Base-by-base conservation (phyloP, 2,113 vertebrate species). In the Gasterosteus nipponicus region DNA sequence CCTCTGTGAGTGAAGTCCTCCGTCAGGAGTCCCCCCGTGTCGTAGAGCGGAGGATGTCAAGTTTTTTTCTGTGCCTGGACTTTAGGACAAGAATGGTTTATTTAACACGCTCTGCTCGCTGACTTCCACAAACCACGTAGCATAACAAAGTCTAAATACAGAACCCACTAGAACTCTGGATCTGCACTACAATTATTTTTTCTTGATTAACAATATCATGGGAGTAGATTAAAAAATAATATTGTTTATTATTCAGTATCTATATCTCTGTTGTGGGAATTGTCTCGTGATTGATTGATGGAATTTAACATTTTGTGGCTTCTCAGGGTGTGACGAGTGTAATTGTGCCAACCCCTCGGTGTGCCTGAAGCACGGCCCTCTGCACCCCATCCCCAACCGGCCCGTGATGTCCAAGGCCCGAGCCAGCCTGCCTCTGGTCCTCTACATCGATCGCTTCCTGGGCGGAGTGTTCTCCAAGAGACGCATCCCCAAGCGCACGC, bases 261-360 rank as follows among this genome's bases (percentile, higher is more conserved):
- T 19, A 9, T 5, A 18, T 18, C 26, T 9, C 38, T 5, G 9
- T 3, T 64, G n/a, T 67, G 18, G 12, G 19, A 35, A 58, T 49
- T 49, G 15, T 65, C 4, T 42, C 5, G n/a, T 1, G n/a, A 38
- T 18, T 71, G 10, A 42, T 15, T 38, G 22, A 26, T 26, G 22
- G 22, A 26, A 26, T 51, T 7, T 64, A 10, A 4, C 44, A 16
- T 53, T 62, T 38, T 26, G 31, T 74, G 53, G 3, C 29, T 16
- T 60, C 18, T 61, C 71, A 99, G 98, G 98, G 98, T 99, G 98
- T 64, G 98, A 99, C 82, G 98, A 99, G 82, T 99, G 98, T 69
- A 99, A 97, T 29, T 95, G 91, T 0, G 93, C 97, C 0, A 97
- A 98, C 87, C 90, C 96, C 5, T 95, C 96, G 0, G 95, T 95